Percentiles rank a stretch among this genome's conserved stretches.
Evolutionary conservation across 2,888 invertebrate species (phyloP).

Genomic region (Aelia acuminata): DNA sequence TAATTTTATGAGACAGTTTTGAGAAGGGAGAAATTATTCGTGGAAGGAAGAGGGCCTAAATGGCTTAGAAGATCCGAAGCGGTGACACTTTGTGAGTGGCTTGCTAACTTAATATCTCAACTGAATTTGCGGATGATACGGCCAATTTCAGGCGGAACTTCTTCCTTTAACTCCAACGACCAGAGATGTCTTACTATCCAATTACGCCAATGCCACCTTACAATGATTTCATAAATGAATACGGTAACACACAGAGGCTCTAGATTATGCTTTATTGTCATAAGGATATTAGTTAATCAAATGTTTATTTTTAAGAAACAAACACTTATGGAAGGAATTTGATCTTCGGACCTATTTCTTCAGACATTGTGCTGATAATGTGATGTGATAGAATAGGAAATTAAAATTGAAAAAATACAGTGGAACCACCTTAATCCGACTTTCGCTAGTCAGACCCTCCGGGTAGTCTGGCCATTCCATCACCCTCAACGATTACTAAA

Average conservation of each 20-base stretch:
- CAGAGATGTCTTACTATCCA: background rate
- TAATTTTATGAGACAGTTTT: background rate
- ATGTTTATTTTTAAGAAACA: too few relatives aligned
- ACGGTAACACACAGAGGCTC: background rate
- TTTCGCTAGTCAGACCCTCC: too few relatives aligned
- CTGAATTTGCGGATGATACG: constrained; percentile 47
- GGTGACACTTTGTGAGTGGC: constrained; percentile 44
- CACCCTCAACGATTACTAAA: too few relatives aligned
- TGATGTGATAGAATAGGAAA: too few relatives aligned
- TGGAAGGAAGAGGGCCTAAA: background rate
- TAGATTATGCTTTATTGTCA: background rate
- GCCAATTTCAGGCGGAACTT: constrained; percentile 45
- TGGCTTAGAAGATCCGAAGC: constrained; percentile 9
- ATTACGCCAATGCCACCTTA: background rate
- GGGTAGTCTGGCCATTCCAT: too few relatives aligned
- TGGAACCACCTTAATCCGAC: too few relatives aligned
- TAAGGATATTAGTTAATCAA: background rate
- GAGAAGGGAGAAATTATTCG: background rate
- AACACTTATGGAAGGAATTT: too few relatives aligned
- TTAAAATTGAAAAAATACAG: too few relatives aligned
- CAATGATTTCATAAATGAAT: background rate
- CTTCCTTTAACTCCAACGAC: background rate
- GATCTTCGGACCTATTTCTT: too few relatives aligned
- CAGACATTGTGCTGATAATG: too few relatives aligned
- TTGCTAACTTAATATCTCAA: constrained; percentile 45